phyloP scores from a whole-genome alignment of 1,140 invertebrate genomes.

The Dendrolimus kikuchii region DNA sequence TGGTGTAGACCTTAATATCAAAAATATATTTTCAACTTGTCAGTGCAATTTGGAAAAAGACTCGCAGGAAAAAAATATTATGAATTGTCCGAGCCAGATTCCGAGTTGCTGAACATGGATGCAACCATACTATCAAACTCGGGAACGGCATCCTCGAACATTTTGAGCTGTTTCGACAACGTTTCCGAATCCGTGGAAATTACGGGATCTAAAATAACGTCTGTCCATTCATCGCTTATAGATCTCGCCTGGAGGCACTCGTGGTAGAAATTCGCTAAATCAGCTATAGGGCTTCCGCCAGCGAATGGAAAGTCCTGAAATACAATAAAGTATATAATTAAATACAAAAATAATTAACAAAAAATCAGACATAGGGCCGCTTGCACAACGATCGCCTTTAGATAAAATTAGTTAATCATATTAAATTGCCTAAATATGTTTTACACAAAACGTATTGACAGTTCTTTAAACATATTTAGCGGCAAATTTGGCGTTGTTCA shows the following conservation, averaged over 20 bases:
- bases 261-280: conserved; percentile 58
- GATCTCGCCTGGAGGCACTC: conserved; percentile 51
- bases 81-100: conserved; percentile 25
- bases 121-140: conserved; percentile 61
- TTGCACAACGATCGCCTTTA: too few species aligned
- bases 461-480: too few species aligned
- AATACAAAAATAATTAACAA: neutral
- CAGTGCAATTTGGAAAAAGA: too few species aligned
- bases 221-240: conserved; percentile 37
- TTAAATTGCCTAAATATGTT: too few species aligned
- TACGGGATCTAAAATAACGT: conserved; percentile 17
- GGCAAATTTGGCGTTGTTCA: too few species aligned
- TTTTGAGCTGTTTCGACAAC: conserved; percentile 41
- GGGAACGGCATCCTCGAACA: conserved; percentile 52
- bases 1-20: too few species aligned
- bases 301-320: conserved; percentile 60
- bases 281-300: conserved; percentile 56
- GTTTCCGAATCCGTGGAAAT: conserved; percentile 28
- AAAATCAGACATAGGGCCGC: too few species aligned
- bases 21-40: too few species aligned
- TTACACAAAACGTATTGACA: too few species aligned
- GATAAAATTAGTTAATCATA: too few species aligned
- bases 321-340: neutral
- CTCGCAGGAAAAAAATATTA: conserved; percentile 12
- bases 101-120: conserved; percentile 49